Percentiles rank a stretch among this genome's conserved stretches.
phyloP scores from a whole-genome alignment of 2,113 vertebrate species.

The Poeciliopsis occidentalis region DNA sequence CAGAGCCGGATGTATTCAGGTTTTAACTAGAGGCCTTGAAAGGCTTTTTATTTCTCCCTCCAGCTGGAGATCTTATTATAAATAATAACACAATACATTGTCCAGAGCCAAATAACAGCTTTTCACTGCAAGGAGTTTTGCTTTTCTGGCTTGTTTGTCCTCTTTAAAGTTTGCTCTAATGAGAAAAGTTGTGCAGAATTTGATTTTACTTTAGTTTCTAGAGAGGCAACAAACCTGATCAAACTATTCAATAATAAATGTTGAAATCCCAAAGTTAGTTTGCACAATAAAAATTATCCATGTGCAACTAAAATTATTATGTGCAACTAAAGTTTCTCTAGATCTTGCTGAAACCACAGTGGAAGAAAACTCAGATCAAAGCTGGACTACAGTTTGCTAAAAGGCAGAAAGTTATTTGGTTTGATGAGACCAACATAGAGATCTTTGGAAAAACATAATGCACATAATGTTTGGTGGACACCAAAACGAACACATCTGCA shows the following conservation, averaged over 20 bases:
- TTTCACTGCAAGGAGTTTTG: not conserved
- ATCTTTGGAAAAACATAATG: too few relatives aligned
- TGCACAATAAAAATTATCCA: too few relatives aligned
- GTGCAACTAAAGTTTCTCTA: too few relatives aligned
- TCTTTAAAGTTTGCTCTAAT: not conserved
- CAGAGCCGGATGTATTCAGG: slow-evolving; percentile 4
- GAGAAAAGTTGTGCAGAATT: not conserved
- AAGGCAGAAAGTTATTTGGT: too few relatives aligned
- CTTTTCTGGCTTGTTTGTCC: not conserved
- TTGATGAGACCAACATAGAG: too few relatives aligned
- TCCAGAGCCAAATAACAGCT: not conserved
- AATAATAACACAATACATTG: not conserved
- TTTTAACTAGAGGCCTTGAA: not conserved
- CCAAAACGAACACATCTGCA: too few relatives aligned
- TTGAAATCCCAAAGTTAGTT: not conserved
- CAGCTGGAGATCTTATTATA: slow-evolving; percentile 15
- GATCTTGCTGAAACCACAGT: too few relatives aligned
- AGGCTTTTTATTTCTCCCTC: not conserved
- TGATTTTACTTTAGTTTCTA: not conserved
- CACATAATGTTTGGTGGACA: too few relatives aligned
- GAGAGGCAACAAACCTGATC: not conserved
- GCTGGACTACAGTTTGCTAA: too few relatives aligned
- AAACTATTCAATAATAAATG: not conserved
- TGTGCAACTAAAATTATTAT: too few relatives aligned
- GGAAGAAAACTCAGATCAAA: too few relatives aligned